Evolutionary conservation across 2,797 vertebrate genomes (phyloP), one percentile per base, ranked within the genome.

Genomic region (Xyrichtys novacula): DNA sequence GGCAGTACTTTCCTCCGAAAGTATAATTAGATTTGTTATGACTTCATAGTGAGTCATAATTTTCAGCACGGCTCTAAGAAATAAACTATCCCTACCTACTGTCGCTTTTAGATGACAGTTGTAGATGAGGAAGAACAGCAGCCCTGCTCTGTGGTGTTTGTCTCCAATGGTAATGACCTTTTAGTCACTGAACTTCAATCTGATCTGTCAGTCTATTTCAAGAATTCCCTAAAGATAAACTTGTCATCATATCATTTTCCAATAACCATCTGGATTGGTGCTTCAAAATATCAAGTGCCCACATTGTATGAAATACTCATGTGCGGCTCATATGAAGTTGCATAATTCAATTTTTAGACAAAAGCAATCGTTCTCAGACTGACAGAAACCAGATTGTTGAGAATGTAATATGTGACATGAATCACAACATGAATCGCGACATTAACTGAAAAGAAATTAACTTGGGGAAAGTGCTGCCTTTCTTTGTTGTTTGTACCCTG

Each of bases 41-140:
- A 91, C 82, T 88, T 90, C 80, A 86, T 80, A 80, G 66, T 76
- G 77, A 84, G 80, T 87, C 78, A 82, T 78, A 63, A 81, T 66
- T 82, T 80, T 79, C 50, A 63, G 40, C 53, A 36, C 38, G 15
- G 58, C 55, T 16, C 2, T 40, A 19, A 56, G 65, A 69, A 76
- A 52, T 49, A 67, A 87, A 83, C 47, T 34, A 20, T 57, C 55
- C 29, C 23, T 69, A 32, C 40, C 67, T 31, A 42, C 2, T 77
- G 52, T 79, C 7, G 2, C 55, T 57, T 74, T 52, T 29, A 59
- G 60, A 65, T 17, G 64, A 74, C 47, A 64, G 46, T 72, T 43
- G 65, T 46, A 73, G 25, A 54, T 75, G 63, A 87, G 53, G 58
- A 53, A 38, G 42, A 80, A 44, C 69, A 85, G 76, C 57, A 65